Evolutionary conservation across 2,888 invertebrate species (phyloP), one percentile per base, ranked within the genome.

Genomic region (Lathronympha strigana): DNA sequence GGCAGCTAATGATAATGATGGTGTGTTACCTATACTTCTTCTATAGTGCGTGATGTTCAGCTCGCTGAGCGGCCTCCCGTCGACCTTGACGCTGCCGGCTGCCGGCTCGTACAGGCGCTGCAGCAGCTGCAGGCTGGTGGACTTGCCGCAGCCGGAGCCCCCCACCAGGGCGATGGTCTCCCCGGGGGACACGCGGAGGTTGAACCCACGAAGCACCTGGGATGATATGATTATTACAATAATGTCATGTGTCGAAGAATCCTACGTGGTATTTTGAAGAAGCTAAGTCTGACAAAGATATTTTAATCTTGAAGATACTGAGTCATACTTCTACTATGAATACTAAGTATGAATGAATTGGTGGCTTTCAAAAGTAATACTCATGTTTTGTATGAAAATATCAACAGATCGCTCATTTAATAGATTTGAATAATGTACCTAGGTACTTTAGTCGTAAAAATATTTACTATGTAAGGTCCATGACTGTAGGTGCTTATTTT

Each of bases 141-240:
- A 96, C 86, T 97, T 97, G 49, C 97, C 97, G 81, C 96, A 96
- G 0, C 97, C 97, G 3, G 95, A 95, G 2, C 94, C 93, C 0
- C 95, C 95, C 4, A 96, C 96, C 49, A 96, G 87, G 0, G 96
- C 96, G 1, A 96, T 94, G 0, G 95, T 95, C 82, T 95, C 94
- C 0, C 95, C 95, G 0, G 94, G 92, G 38, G 88, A 87, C 17
- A 95, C 90, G 8, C 86, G 88, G 43, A 96, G 86, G 9, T 91
- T 93, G 2, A 96, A 78, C 0, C 95, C 96, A 71, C 94, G 93
- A 2, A 97, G 88, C 5, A 97, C 94, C 89, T 94, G n/a, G 0
- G 36, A 50, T 25, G n/a, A 45, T 19, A 28, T 47, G 13, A 58
- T 15, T 3, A 28, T 13, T 15, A 17, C 8, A n/a, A 17, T 40